phyloP scores from a whole-genome alignment of 1,140 invertebrate genomes.

The Protaetia brevitarsis region DNA sequence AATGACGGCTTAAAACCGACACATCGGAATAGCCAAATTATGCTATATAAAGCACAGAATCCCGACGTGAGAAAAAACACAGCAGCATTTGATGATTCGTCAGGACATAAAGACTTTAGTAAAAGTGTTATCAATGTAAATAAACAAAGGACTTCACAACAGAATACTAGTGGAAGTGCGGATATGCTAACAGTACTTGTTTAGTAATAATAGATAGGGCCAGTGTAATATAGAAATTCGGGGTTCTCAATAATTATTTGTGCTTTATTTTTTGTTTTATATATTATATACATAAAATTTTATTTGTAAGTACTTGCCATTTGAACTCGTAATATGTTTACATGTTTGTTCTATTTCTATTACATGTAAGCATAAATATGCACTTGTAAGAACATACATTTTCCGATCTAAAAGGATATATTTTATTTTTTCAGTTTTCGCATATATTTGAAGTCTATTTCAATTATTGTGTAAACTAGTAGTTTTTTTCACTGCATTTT shows the following conservation, averaged over 20 bases:
- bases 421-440: neutral
- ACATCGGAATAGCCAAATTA: constrained; percentile 59
- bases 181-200: constrained; percentile 49
- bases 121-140: constrained; percentile 64
- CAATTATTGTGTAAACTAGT: constrained; percentile 7
- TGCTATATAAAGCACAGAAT: constrained; percentile 71
- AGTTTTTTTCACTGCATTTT: constrained; percentile 18
- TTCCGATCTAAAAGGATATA: neutral
- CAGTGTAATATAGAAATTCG: constrained; percentile 33
- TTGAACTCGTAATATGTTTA: neutral
- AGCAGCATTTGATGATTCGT: constrained; percentile 65
- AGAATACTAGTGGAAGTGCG: constrained; percentile 43
- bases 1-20: constrained; percentile 46
- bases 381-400: no score
- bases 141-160: constrained; percentile 47
- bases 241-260: constrained; percentile 12
- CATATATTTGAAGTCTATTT: constrained; percentile 18
- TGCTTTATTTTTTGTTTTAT: constrained; percentile 1
- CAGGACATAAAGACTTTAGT: constrained; percentile 71
- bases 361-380: no score
- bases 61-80: constrained; percentile 75
- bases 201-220: constrained; percentile 33
- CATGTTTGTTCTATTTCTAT: neutral
- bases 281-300: neutral
- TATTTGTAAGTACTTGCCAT: no score